Conservation (phyloP, 2,113 vertebrate species). For the Osmerus mordax region DNA sequence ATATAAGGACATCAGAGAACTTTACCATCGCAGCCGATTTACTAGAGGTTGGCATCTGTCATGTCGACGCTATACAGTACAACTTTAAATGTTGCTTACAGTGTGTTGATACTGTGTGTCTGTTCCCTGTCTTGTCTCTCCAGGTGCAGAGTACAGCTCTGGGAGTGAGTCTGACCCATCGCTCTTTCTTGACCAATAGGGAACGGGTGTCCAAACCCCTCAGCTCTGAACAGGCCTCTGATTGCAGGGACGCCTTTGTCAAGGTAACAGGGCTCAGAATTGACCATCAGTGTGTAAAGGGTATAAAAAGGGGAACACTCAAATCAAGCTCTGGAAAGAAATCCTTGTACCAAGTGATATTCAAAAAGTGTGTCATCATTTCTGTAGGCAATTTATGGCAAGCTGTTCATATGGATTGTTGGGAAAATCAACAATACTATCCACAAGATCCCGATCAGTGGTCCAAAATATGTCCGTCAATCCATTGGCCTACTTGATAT, state of each 20-base stretch:
- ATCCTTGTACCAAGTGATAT: background rate
- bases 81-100: background rate
- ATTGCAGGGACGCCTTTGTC: conserved; percentile 86
- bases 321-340: background rate
- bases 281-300: background rate
- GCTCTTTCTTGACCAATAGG: conserved; percentile 80
- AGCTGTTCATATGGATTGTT: conserved; percentile 91
- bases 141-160: conserved; percentile 79
- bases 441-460: conserved; percentile 62
- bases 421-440: conserved; percentile 85
- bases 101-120: background rate
- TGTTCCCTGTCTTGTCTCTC: conserved; percentile 8
- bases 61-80: background rate
- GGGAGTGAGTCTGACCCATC: conserved; percentile 77
- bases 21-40: conserved; percentile 73
- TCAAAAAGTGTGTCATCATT: background rate
- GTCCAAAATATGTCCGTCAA: conserved; percentile 51
- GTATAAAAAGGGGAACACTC: background rate
- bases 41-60: conserved; percentile 75
- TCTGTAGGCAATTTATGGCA: conserved; percentile 84
- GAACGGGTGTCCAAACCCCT: conserved; percentile 83
- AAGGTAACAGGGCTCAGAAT: conserved; percentile 74
- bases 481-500: conserved; percentile 93
- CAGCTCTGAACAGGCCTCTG: conserved; percentile 76
- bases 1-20: conserved; percentile 74